Evolutionary conservation across 2,113 vertebrate genomes (phyloP), one percentile per base, ranked within the genome.

Genomic region (Carassius carassius): DNA sequence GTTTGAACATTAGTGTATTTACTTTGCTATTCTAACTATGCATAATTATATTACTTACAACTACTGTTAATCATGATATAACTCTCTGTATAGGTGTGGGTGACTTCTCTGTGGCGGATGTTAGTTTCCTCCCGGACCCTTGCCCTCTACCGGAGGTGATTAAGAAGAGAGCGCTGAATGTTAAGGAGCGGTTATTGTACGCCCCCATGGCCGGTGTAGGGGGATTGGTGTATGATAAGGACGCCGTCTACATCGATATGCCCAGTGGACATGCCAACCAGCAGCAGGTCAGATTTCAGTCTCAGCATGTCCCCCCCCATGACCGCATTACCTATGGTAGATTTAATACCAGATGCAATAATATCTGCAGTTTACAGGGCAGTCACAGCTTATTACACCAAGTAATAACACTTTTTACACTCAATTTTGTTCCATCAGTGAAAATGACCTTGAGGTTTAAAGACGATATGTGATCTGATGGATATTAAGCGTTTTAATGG

Each of bases 191-290:
- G 11, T 89, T 98, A 0, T 95, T 99, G 5, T 99, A 99, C 4
- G 97, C 98, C 0, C 98, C 98, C 12, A 94, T 99, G 83, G 97
- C 97, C 0, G 98, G 98, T 11, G 97, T 99, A 0, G 98, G 98
- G 0, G 98, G 98, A 5, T 94, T 99, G 4, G 95, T 99, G 0
- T 99, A 99, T 74, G 97, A 99, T 91, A 99, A 99, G 90, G 98
- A 99, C 62, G 98, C 98, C 0, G 97, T 99, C 32, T 99, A 99
- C 84, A 97, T 99, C 0, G 97, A 99, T 88, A 92, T 99, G 54
- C 97, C 97, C n/a, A 95, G 96, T 47, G 95, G 92, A 88, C 97
- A 98, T 5, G 93, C 92, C 85, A 83, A 87, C 7, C 91, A 92
- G 60, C 87, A 91, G 44, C 92, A 95, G 93, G 94, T 94, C 17